Evolutionary conservation across 1,140 invertebrate genomes (phyloP), one percentile per base, ranked within the genome.

Genomic region (Calliopsis andreniformis): DNA sequence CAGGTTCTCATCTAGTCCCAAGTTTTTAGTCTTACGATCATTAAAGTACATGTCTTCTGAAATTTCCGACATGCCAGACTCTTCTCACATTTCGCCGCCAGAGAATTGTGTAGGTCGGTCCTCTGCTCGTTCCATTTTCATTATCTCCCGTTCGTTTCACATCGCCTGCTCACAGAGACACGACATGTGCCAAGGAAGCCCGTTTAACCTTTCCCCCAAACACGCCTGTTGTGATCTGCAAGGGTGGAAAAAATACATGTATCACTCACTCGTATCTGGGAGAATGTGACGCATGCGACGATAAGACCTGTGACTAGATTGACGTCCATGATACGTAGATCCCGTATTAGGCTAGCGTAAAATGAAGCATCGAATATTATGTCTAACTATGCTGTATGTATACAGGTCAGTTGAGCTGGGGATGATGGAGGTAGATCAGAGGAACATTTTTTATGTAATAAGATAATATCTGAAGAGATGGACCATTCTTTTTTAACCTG

Each of bases 111-210:
- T 18, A 14, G 20, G 6, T 14, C 53, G 18, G 64, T 64, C 43
- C 14, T 25, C 64, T 16, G 42, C 43, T 42, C 51, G 68, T 67
- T 32, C 66, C 55, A 70, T 71, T 83, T 83, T 76, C 61, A 76
- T 79, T 79, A 79, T 83, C 77, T 81, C 53, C 25, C 56, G 49
- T 69, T 73, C 39, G 70, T 78, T 51, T 64, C 61, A 55, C 53
- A 73, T 73, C 53, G 53, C 6, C 43, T 25, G 42, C 49, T 20
- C 55, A 43, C 35, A 55, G 20, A 39, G 32, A 7, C 14, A 18
- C 45, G 42, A 47, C 53, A 51, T 59, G 35, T 16, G 39, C 53
- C 55, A 53, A 49, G 73, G 30, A 75, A 62, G 55, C 59, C 62
- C 32, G 68, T 56, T 82, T 64, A 51, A 83, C 51, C 45, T 23